phyloP scores from a whole-genome alignment of 2,888 invertebrate species.

The Apamea monoglypha region DNA sequence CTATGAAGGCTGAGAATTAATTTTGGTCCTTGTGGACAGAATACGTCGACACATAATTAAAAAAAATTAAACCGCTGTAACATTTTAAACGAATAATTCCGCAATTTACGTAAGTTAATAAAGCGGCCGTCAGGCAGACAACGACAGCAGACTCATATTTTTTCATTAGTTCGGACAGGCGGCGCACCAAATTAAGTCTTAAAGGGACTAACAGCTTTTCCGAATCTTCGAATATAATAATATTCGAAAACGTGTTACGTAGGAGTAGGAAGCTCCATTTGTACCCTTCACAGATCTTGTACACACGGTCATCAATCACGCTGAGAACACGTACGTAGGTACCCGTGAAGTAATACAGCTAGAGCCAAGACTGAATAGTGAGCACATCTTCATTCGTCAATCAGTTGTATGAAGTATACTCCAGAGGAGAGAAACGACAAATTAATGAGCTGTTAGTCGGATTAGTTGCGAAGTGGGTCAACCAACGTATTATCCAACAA shows the following conservation, averaged over 20 bases:
- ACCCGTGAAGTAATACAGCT: constrained; percentile 33
- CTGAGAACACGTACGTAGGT: constrained; percentile 20
- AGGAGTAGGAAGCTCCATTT: constrained; percentile 23
- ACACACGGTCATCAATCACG: constrained; percentile 53
- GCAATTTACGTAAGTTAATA: constrained; percentile 70
- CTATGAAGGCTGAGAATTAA: constrained; percentile 56
- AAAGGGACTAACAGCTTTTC: constrained; percentile 55
- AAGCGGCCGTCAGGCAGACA: constrained; percentile 61
- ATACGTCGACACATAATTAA: constrained; percentile 2
- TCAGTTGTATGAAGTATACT: constrained; percentile 52
- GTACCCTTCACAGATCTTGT: constrained; percentile 44
- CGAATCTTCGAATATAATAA: constrained; percentile 27
- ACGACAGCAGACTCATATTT: constrained; percentile 70
- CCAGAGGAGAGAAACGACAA: constrained; percentile 62
- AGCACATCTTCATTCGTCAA: constrained; percentile 56
- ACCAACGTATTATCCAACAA: constrained; percentile 66
- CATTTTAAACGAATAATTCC: constrained; percentile 66
- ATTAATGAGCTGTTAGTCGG: constrained; percentile 70
- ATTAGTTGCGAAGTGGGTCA: constrained; percentile 73
- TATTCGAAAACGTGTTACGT: constrained; percentile 23
- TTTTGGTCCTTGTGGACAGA: constrained; percentile 27
- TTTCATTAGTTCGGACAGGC: constrained; percentile 71
- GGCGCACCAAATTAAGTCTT: constrained; percentile 63
- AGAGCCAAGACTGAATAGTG: constrained; percentile 37
- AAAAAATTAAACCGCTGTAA: constrained; percentile 16